Evolutionary conservation across 2,113 vertebrate genomes (phyloP).

Genomic region (Ctenodactylus gundi): DNA sequence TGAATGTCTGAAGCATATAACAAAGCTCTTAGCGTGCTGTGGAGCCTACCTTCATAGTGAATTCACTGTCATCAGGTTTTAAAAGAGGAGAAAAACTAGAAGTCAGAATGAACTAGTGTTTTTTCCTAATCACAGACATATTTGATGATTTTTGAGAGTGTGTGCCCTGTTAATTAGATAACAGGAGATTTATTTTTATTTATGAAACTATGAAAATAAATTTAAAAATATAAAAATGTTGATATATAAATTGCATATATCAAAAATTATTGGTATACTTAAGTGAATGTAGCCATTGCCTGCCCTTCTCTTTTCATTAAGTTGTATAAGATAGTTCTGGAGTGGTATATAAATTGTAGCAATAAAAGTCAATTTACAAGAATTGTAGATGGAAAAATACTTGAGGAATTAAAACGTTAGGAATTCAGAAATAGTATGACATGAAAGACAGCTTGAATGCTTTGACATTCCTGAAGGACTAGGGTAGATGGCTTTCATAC

Average conservation of each 20-base stretch:
- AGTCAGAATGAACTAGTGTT: not conserved
- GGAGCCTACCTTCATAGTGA: not conserved
- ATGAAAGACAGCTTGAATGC: not conserved
- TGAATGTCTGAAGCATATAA: not conserved
- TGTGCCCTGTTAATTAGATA: not conserved
- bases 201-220: not conserved
- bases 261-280: not conserved
- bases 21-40: not conserved
- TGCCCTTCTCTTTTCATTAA: not conserved
- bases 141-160: conserved; percentile 6
- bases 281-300: not conserved
- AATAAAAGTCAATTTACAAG: not conserved
- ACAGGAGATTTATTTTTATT: not conserved
- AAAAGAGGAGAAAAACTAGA: not conserved
- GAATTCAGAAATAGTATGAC: not conserved
- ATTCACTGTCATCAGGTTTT: not conserved
- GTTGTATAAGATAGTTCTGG: not conserved
- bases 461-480: not conserved
- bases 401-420: not conserved
- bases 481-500: not conserved
- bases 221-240: not conserved
- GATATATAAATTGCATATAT: not conserved
- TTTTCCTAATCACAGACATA: not conserved
- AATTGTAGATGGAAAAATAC: not conserved
- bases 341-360: not conserved